A percentile compares a stretch with the other conserved stretches of the same genome.
Conservation (phyloP, 1,140 invertebrate species). For the Rhopalosiphum padi region DNA sequence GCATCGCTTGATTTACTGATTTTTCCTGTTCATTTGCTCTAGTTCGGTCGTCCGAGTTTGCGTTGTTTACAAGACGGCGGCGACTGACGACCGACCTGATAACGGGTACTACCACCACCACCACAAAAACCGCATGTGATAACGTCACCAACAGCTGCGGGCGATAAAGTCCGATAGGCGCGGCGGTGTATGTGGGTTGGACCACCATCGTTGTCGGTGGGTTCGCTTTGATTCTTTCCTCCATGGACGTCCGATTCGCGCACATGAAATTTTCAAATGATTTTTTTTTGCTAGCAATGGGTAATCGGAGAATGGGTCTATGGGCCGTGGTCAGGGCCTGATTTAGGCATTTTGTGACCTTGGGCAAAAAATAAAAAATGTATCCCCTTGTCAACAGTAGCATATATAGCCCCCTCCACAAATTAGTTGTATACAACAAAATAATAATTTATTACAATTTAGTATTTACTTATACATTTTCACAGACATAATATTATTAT, state of each 20-base stretch:
- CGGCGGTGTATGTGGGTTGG: neutral
- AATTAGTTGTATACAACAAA: no score
- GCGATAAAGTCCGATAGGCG: neutral
- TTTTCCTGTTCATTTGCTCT: neutral
- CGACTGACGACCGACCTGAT: conserved; percentile 32
- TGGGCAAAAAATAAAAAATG: no score
- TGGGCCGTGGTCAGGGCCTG: no score
- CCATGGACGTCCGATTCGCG: neutral
- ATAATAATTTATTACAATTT: no score
- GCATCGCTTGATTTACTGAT: neutral
- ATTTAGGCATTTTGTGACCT: no score
- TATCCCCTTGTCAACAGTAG: no score
- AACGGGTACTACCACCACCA: neutral
- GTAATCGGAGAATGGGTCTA: no score
- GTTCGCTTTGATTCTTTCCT: neutral
- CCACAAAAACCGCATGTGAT: neutral
- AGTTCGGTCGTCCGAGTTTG: neutral
- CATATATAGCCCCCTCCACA: no score
- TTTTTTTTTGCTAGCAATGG: neutral
- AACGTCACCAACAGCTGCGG: neutral
- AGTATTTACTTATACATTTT: no score
- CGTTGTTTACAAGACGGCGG: conserved; percentile 34
- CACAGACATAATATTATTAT: no score
- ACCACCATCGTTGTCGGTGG: no score
- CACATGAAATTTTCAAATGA: neutral